Conservation (phyloP, 1,140 invertebrate species). For the Drosophila oshimai region DNA sequence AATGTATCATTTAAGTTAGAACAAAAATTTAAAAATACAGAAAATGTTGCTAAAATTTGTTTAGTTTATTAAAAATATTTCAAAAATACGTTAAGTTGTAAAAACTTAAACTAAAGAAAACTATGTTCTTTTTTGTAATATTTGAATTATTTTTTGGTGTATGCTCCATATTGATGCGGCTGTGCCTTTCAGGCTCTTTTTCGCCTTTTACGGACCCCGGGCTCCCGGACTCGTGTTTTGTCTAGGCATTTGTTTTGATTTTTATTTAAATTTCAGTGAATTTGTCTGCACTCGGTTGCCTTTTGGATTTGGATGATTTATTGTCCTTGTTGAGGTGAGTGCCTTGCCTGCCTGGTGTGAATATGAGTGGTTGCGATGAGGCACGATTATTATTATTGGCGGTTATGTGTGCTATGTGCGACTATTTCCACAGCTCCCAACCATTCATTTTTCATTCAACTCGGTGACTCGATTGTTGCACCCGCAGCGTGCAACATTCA, state of each 20-base stretch:
- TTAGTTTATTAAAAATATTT: too few relatives aligned
- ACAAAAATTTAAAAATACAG: too few relatives aligned
- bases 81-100: too few relatives aligned
- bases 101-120: too few relatives aligned
- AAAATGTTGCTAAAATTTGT: too few relatives aligned
- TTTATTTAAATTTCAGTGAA: constrained; percentile 69
- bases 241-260: constrained; percentile 70
- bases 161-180: constrained; percentile 74
- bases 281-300: constrained; percentile 70
- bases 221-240: constrained; percentile 48
- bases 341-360: constrained; percentile 64
- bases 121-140: too few relatives aligned
- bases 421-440: constrained; percentile 14
- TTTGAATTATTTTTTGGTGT: background rate
- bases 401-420: constrained; percentile 6
- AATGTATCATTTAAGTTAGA: too few relatives aligned
- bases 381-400: constrained; percentile 71
- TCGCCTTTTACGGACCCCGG: constrained; percentile 43
- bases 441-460: constrained; percentile 5
- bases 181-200: constrained; percentile 51
- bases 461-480: constrained; percentile 41
- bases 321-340: constrained; percentile 63
- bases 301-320: constrained; percentile 69
- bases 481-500: constrained; percentile 68
- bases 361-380: constrained; percentile 62